Base-by-base conservation (phyloP, 2,797 vertebrate genomes). In the Lacerta agilis region DNA sequence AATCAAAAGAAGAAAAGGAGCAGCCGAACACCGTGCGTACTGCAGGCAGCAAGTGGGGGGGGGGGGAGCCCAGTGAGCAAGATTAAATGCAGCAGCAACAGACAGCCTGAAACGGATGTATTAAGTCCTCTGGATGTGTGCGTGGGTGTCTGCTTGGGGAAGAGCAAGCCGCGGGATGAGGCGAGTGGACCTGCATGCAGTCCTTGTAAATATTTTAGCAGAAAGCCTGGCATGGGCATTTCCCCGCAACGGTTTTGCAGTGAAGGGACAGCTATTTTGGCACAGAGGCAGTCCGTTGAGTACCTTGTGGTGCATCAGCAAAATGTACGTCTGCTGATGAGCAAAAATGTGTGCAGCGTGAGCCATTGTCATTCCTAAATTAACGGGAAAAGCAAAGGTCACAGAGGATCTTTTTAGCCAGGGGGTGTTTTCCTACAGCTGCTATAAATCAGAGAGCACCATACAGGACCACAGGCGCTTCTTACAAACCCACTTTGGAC, bases 81-180 rank as follows among this genome's bases (percentile, higher is more conserved):
- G 86, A 91, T 90, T 90, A 91, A 94, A 92, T n/a, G 45, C 9
- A 87, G 0, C 58, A 89, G 79, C 25, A 87, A 79, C 90, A 95
- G 85, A 88, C 0, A 0, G 85, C 29, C 76, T 36, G 66, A 69
- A 66, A 83, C 25, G 82, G 81, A 86, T 91, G 83, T 88, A 66
- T 86, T 88, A 91, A 93, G 43, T 27, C 27, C 41, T 90, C 78
- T 88, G 78, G 58, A 84, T 43, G 82, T 82, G 11, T 64, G 80
- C 0, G 66, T 86, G 86, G 85, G 81, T 2, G 1, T 49, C 73
- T 2, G 1, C 61, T 90, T 58, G 49, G 3, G 38, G 36, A 90
- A 84, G 8, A 86, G 33, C 38, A 83, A 87, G 82, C 36, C 84
- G 76, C 69, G 86, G 29, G 36, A 75, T 88, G 41, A 41, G 90